phyloP scores from a whole-genome alignment of 37 sponge, comb jelly and placozoan species.

The Hormiphora californensis region DNA sequence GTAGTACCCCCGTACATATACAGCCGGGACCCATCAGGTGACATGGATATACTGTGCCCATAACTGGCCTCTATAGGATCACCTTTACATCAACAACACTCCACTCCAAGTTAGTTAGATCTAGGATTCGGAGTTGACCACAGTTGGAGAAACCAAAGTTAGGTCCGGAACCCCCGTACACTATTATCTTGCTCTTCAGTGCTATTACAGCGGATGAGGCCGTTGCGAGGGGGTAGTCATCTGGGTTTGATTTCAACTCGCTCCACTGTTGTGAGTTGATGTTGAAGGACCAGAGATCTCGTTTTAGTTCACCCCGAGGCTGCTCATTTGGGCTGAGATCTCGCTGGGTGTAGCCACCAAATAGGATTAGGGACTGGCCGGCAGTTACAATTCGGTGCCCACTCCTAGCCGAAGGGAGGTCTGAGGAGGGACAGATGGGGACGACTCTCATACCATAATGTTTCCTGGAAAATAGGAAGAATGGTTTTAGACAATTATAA shows the following conservation, averaged over 20 bases:
- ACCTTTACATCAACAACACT: not conserved
- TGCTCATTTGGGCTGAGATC: too few species aligned
- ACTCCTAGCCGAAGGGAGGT: slow-evolving; percentile 27
- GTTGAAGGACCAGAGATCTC: slow-evolving; percentile 10
- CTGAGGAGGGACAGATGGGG: slow-evolving; percentile 12
- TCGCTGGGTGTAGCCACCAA: slow-evolving; percentile 16
- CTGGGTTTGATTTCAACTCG: not conserved
- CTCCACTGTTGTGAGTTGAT: not conserved
- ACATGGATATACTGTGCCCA: slow-evolving; percentile 22
- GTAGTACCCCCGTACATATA: slow-evolving; percentile 32
- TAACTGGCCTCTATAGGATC: not conserved
- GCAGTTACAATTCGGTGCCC: slow-evolving; percentile 24
- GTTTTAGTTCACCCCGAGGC: slow-evolving; percentile 8
- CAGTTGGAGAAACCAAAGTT: slow-evolving; percentile 16
- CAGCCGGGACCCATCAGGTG: not conserved
- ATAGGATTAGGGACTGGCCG: not conserved
- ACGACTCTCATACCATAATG: too few species aligned
- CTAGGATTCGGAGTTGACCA: not conserved
- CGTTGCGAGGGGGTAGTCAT: not conserved
- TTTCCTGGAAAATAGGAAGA: too few species aligned
- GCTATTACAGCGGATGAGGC: slow-evolving; percentile 31
- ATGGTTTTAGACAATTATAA: too few species aligned
- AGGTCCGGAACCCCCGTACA: slow-evolving; percentile 28
- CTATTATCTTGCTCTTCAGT: not conserved
- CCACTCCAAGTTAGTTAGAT: not conserved